These are phyloP conservation scores for Ceyx cyanopectus DNA, from an alignment of 2,113 vertebrate species.

Conservation along the genomic window DNA sequence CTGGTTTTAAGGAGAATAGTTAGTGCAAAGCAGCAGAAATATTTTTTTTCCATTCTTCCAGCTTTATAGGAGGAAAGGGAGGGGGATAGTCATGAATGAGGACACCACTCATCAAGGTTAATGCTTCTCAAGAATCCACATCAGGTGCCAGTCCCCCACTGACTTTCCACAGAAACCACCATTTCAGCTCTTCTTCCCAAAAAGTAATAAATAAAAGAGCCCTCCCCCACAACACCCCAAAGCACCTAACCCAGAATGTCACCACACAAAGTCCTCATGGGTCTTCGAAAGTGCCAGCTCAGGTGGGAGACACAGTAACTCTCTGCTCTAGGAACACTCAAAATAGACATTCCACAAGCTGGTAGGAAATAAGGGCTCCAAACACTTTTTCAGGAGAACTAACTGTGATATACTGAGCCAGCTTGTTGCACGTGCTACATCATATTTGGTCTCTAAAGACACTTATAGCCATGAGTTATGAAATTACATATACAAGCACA, in stretches of 20 bases:
- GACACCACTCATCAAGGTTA: neutral
- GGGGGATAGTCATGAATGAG: accelerated
- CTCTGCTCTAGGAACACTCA: neutral
- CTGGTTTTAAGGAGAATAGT: neutral
- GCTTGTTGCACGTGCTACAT: neutral
- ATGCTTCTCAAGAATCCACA: neutral
- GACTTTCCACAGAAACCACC: neutral
- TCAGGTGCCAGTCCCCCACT: neutral
- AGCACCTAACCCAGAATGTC: neutral
- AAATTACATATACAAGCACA: neutral
- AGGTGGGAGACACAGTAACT: neutral
- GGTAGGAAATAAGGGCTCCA: neutral
- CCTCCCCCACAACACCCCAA: neutral
- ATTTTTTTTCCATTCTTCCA: neutral
- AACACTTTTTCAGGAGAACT: neutral
- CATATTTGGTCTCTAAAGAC: neutral
- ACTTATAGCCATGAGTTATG: neutral
- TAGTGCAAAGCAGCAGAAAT: neutral
- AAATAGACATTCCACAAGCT: neutral
- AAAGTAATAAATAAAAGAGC: neutral
- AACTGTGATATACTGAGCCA: neutral
- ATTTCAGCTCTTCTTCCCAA: neutral
- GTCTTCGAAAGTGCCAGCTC: neutral
- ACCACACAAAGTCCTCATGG: neutral
- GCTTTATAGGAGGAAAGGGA: neutral